A percentile compares a stretch with the other conserved stretches of the same genome.
Evolutionary conservation across 2,797 vertebrate species (phyloP).

Genomic region (Perdix hodgsoniae): DNA sequence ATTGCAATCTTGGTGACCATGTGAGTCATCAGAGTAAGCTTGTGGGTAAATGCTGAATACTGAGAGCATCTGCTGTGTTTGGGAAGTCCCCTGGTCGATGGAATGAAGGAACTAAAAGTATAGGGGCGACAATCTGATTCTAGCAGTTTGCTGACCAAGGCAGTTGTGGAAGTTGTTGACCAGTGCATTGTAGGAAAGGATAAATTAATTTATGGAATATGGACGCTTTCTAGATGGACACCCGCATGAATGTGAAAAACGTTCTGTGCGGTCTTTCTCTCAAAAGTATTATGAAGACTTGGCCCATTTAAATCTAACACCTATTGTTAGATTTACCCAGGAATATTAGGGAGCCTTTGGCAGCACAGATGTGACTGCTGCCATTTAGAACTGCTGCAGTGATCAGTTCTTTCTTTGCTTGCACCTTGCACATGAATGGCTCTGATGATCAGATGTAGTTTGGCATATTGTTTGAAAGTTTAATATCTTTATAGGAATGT

Average conservation of each 20-base stretch:
- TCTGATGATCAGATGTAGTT: background rate
- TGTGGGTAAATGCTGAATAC: background rate
- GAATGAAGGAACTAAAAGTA: background rate
- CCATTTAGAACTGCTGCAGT: background rate
- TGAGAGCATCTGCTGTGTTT: background rate
- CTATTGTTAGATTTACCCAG: background rate
- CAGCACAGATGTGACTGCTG: background rate
- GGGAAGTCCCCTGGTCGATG: background rate
- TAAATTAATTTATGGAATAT: background rate
- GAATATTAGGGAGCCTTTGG: background rate
- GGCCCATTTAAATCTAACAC: background rate
- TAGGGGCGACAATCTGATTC: background rate
- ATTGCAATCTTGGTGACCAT: background rate
- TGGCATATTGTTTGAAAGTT: background rate
- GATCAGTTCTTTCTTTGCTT: background rate
- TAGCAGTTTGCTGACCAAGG: background rate
- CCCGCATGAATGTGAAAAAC: background rate
- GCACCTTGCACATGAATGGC: rapidly evolving
- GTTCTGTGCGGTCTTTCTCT: background rate
- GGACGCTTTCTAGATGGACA: background rate
- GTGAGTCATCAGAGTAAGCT: background rate
- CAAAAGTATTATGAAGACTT: background rate
- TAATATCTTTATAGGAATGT: background rate
- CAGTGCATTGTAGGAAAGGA: background rate
- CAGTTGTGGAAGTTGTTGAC: background rate